These are phyloP conservation scores for Diplosoma virens DNA, from an alignment of 23 tunicate genomes.

Conservation along the genomic window DNA sequence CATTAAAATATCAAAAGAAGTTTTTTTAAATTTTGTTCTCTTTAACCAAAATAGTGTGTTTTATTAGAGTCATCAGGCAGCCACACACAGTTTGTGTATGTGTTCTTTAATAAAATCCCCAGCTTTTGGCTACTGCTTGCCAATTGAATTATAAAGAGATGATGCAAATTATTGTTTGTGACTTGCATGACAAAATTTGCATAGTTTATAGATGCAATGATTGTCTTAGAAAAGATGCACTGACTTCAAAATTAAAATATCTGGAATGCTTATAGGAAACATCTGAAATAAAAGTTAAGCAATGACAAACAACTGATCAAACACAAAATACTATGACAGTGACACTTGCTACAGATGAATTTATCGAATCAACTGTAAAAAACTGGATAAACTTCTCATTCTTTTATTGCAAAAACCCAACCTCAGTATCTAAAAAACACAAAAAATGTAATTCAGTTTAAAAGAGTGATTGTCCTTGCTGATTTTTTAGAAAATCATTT, in stretches of 20 bases:
- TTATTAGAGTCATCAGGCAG: not conserved
- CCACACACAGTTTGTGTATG: not conserved
- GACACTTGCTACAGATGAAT: not conserved
- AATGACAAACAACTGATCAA: not conserved
- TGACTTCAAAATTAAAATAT: not conserved
- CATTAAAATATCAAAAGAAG: not conserved
- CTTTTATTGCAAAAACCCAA: slow-evolving; percentile 8
- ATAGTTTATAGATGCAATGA: not conserved
- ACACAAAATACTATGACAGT: not conserved
- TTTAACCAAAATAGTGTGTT: not conserved
- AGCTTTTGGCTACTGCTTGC: not conserved
- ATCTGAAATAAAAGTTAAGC: not conserved
- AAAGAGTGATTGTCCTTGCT: not conserved
- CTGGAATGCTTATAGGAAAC: not conserved
- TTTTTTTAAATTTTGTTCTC: not conserved
- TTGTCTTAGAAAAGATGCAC: not conserved
- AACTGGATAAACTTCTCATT: not conserved
- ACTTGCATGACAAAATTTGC: not conserved
- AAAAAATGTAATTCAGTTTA: not conserved
- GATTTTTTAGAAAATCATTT: not conserved
- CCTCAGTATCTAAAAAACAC: not conserved
- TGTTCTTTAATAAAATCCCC: not conserved
- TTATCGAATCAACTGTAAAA: not conserved
- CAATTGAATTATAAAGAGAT: not conserved
- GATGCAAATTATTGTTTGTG: not conserved